Evolutionary conservation across 2,888 invertebrate genomes (phyloP).

Genomic region (Glyphotaelius pellucidus): DNA sequence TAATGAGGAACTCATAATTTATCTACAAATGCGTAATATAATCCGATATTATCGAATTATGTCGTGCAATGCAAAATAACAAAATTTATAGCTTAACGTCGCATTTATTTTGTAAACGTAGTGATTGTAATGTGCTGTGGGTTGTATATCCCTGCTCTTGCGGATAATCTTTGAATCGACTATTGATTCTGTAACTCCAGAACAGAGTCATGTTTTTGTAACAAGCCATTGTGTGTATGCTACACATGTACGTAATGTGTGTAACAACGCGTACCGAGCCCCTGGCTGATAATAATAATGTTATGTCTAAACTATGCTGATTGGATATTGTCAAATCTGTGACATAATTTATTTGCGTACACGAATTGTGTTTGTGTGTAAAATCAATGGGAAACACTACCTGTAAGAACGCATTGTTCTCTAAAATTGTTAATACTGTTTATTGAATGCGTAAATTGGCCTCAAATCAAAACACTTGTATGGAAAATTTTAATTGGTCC

Average conservation of each 20-base stretch:
- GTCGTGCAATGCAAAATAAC: no score
- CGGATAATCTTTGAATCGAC: not conserved
- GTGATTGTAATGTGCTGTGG: no score
- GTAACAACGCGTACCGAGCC: not conserved
- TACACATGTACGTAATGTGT: not conserved
- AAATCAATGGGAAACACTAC: not conserved
- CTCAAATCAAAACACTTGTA: not conserved
- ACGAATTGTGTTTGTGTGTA: not conserved
- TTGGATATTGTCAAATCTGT: not conserved
- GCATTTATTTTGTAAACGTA: no score
- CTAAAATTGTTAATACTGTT: not conserved
- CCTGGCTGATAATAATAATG: not conserved
- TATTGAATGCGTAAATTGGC: not conserved
- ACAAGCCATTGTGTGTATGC: not conserved
- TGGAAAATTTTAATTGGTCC: not conserved
- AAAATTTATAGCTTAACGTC: no score
- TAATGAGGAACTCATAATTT: no score
- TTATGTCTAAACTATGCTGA: not conserved
- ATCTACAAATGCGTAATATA: no score
- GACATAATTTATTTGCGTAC: not conserved
- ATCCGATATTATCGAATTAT: no score
- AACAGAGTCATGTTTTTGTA: not conserved
- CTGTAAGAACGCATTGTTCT: not conserved
- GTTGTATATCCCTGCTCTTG: not conserved
- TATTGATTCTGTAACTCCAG: not conserved